Percentiles rank a stretch among this genome's conserved stretches.
phyloP scores from a whole-genome alignment of 2,113 vertebrate genomes.

The Diadophis punctatus region DNA sequence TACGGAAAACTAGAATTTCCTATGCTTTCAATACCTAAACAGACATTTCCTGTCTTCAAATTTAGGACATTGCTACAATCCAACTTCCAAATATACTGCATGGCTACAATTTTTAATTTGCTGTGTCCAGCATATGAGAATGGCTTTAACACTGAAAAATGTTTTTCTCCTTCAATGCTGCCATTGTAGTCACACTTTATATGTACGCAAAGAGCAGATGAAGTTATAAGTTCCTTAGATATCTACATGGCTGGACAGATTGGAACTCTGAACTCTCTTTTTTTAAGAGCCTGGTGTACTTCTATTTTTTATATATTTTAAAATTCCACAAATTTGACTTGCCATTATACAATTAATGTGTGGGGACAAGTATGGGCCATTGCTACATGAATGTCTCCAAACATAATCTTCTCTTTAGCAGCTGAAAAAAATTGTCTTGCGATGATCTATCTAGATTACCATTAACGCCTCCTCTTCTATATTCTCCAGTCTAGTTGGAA shows the following conservation, averaged over 20 bases:
- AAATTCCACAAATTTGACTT: neutral
- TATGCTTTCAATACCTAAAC: slow-evolving; percentile 14
- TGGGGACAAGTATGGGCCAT: neutral
- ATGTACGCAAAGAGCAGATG: neutral
- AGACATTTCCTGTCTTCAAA: neutral
- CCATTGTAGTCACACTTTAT: neutral
- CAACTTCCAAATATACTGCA: neutral
- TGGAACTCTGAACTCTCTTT: neutral
- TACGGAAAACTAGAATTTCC: slow-evolving; percentile 3
- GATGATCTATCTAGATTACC: neutral
- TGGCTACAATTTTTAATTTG: slow-evolving; percentile 15
- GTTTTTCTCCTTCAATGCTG: neutral
- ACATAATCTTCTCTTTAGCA: neutral
- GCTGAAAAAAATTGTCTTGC: neutral
- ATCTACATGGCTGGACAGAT: neutral
- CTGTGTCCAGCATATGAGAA: slow-evolving; percentile 22
- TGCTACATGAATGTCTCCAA: neutral
- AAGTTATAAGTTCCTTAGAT: neutral
- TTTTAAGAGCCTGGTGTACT: neutral
- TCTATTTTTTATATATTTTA: neutral
- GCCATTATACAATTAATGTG: neutral
- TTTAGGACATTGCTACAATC: neutral
- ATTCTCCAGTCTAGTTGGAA: neutral
- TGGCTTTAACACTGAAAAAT: neutral
- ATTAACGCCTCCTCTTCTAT: neutral